These are phyloP conservation scores for Ivindomyrus marchei DNA, from an alignment of 2,113 vertebrate species.

Conservation along the genomic window DNA sequence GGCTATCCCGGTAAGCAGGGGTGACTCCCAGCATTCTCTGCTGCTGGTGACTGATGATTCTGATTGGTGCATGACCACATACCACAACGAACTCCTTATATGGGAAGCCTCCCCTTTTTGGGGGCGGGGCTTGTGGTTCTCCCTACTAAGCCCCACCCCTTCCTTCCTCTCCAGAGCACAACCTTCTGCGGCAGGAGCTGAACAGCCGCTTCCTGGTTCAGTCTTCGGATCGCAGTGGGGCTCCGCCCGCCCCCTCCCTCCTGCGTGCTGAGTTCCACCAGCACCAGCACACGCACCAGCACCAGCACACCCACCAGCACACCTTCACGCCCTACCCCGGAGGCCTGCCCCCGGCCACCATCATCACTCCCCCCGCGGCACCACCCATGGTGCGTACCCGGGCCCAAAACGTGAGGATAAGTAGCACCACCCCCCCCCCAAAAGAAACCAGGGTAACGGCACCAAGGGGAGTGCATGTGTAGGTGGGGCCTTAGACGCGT, in stretches of 20 bases:
- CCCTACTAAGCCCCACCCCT: background rate
- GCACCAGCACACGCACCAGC: slow-evolving; percentile 76
- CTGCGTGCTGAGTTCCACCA: slow-evolving; percentile 75
- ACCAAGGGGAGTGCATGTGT: background rate
- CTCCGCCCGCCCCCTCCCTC: slow-evolving; percentile 52
- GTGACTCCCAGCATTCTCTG: background rate
- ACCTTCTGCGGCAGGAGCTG: slow-evolving; percentile 82
- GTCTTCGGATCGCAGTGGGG: slow-evolving; percentile 67
- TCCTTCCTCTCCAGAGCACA: slow-evolving; percentile 68
- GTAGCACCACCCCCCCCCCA: slow-evolving; percentile 36
- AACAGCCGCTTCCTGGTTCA: slow-evolving; percentile 81
- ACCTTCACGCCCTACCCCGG: slow-evolving; percentile 70
- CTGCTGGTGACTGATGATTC: background rate
- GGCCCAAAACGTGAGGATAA: slow-evolving; percentile 67
- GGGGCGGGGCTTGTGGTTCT: background rate
- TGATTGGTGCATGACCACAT: background rate
- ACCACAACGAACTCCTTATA: background rate
- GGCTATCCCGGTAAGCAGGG: slow-evolving; percentile 18
- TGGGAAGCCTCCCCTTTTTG: background rate
- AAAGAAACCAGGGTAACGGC: background rate
- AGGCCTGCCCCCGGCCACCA: slow-evolving; percentile 65
- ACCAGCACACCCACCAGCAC: slow-evolving; percentile 74
- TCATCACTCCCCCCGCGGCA: slow-evolving; percentile 60
- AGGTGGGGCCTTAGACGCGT: background rate
- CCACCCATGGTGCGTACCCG: slow-evolving; percentile 69